Base-by-base conservation (phyloP, 2,113 vertebrate genomes). In the Arvicanthis niloticus region DNA sequence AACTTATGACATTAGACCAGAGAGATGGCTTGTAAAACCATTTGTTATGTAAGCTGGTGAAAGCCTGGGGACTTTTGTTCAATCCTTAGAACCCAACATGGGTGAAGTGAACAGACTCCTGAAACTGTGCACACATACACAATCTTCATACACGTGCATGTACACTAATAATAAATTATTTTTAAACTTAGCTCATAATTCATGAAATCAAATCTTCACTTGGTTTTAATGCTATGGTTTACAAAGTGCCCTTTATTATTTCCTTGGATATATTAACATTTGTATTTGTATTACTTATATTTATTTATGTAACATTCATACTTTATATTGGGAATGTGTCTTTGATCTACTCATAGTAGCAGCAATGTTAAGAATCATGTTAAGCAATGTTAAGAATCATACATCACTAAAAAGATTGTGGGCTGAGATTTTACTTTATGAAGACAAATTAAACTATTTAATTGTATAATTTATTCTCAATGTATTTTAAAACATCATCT, bases 141-240 rank as follows among this genome's bases (percentile, higher is more conserved):
- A 34, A 13, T 13, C 40, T 76, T 45, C 42, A 77, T 77, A 48
- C 65, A 67, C 12, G 13, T 77, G 2, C 12, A 16, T 51, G 31
- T 48, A 29, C 13, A 77, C 24, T 77, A 51, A 51, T 31, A 21
- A 58, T 80, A 81, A 93, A 85, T 68, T 45, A 94, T 42, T 84
- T 82, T 84, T 26, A 17, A 84, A 42, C 40, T 42, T 62, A 82
- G 22, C n/a, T 29, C 17, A 62, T 8, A 40, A 82, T 40, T n/a
- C 78, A 65, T 91, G 13, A 78, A 88, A 91, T 88, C 75, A 80
- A 96, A 40, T 78, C 17, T 76, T 92, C 78, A 48, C 42, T 96
- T 53, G n/a, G 4, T 72, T 75, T 53, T 85, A 92, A 92, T 21
- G 62, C 13, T 91, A 21, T 45, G 10, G 29, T 91, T 91, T 34